Evolutionary conservation across 1,140 invertebrate genomes (phyloP), one percentile per base, ranked within the genome.

Genomic region (Gonioctena quinquepunctata): DNA sequence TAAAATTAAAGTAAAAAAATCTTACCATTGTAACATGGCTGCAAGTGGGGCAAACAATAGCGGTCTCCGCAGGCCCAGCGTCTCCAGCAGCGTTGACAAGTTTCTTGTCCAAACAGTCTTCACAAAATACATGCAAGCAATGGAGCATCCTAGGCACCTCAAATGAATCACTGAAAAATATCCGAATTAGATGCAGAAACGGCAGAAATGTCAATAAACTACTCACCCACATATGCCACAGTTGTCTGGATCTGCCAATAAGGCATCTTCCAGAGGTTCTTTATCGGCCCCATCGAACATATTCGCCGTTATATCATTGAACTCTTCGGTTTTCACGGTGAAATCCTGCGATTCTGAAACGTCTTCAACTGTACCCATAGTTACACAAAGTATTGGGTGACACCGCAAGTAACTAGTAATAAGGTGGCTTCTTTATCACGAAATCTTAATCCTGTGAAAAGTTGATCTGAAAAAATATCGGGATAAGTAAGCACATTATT

Each of bases 121-220:
- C 92, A 85, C 96, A 97, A 85, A 96, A 97, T 3, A 94, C 94
- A 86, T 97, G 96, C 76, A 98, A 88, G 84, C 96, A 98, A 71
- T 91, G 90, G 71, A 98, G 87, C 48, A 97, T 91, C 74, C 95
- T 89, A 50, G 96, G 95, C 78, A 89, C 89, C 77, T 88, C 89
- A 72, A 94, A 85, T 76, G 91, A 92, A 78, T 90, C 88, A 73
- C 89, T 89, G 80, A 84, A 83, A 85, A 79, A 25, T 52, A 80
- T 50, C 49, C n/a, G 33, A 19, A 19, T 63, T 50, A 63, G 4
- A 11, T 21, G 13, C 8, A 2, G 28, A 28, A 19, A 33, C 18
- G 42, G 49, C 42, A 69, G 50, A 66, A 66, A 63, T 23, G 27
- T 63, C 61, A 63, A 63, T 56, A 68, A 54, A 66, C 16, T 25